Base-by-base conservation (phyloP, 2,797 vertebrate genomes). In the Limosa lapponica region DNA sequence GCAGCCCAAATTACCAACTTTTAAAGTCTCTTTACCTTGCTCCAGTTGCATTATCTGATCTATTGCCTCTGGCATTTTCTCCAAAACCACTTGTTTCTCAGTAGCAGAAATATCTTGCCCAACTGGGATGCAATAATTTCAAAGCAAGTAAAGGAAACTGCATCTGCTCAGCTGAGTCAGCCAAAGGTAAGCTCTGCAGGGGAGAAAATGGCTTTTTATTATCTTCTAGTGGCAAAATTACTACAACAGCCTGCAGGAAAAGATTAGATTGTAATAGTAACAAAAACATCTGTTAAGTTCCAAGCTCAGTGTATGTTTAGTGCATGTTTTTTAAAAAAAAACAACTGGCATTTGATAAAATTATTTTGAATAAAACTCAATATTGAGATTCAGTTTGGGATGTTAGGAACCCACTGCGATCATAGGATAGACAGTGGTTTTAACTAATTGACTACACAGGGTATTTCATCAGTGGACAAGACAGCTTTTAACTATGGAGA, bases 131-230 rank as follows among this genome's bases (percentile, higher is more conserved):
- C 82, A 86, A 52, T 94, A 83, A 91, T 96, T 96, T 96, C 77
- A 86, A 91, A 90, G 89, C 92, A 91, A 95, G 92, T 83, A 84
- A 94, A 90, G 80, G 70, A 86, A 92, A 86, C 81, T 90, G 91
- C 96, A 93, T 92, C 95, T 97, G 95, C 85, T 96, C 58, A 81
- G 87, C 92, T 95, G 95, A 95, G 93, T 93, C 94, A 96, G 95
- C 96, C 95, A 96, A 94, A 96, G 94, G 93, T 96, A 93, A 96
- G 82, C 92, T 94, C 96, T 94, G 92, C 87, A 92, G 94, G 94
- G 85, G 89, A 95, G 92, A 96, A 93, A 93, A 95, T 73, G 48
- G 28, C 77, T 95, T 92, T 95, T 94, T 96, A 90, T 97, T 91
- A 82, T 95, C 82, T 95, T 96, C 88, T 94, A 89, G 91, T 91